Percentiles rank a stretch among this genome's conserved stretches.
phyloP scores from a whole-genome alignment of 2,797 vertebrate genomes.

The Poecilia gillii region DNA sequence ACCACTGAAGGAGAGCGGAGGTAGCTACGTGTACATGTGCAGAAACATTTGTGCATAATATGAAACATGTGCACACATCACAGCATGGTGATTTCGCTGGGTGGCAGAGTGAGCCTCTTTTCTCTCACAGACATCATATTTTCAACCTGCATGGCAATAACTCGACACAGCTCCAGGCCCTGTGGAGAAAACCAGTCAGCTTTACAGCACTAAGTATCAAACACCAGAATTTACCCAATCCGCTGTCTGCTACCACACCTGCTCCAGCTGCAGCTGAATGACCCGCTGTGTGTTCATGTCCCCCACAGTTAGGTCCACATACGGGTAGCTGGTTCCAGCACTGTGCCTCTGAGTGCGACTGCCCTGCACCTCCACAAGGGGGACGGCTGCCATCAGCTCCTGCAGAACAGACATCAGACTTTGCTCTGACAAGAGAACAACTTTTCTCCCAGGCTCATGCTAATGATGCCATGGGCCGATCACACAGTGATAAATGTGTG shows the following conservation, averaged over 20 bases:
- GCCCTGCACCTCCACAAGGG: slow-evolving; percentile 91
- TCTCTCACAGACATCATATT: slow-evolving; percentile 89
- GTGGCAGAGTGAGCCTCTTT: slow-evolving; percentile 91
- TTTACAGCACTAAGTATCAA: slow-evolving; percentile 7
- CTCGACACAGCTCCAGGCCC: slow-evolving; percentile 95
- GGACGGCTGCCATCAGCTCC: slow-evolving; percentile 87
- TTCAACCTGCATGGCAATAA: slow-evolving; percentile 93
- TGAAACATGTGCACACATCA: slow-evolving; percentile 62
- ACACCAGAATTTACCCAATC: not conserved
- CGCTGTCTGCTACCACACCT: slow-evolving; percentile 75
- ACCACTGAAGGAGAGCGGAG: slow-evolving; percentile 48
- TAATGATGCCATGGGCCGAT: slow-evolving; percentile 26
- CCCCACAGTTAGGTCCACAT: slow-evolving; percentile 91
- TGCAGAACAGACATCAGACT: slow-evolving; percentile 58
- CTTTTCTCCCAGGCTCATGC: slow-evolving; percentile 22
- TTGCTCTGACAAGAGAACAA: slow-evolving; percentile 11
- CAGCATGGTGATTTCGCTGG: slow-evolving; percentile 95
- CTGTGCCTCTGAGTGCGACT: slow-evolving; percentile 89
- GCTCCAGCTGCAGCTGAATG: slow-evolving; percentile 94
- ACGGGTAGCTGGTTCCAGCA: slow-evolving; percentile 89
- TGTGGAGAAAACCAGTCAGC: slow-evolving; percentile 58
- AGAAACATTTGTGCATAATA: not conserved
- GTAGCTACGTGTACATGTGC: slow-evolving; percentile 34
- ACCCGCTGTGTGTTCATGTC: slow-evolving; percentile 84
- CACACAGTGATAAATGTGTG: slow-evolving; percentile 1